Conservation (phyloP, 2,797 vertebrate species). For the Phrynocephalus vlangalii region DNA sequence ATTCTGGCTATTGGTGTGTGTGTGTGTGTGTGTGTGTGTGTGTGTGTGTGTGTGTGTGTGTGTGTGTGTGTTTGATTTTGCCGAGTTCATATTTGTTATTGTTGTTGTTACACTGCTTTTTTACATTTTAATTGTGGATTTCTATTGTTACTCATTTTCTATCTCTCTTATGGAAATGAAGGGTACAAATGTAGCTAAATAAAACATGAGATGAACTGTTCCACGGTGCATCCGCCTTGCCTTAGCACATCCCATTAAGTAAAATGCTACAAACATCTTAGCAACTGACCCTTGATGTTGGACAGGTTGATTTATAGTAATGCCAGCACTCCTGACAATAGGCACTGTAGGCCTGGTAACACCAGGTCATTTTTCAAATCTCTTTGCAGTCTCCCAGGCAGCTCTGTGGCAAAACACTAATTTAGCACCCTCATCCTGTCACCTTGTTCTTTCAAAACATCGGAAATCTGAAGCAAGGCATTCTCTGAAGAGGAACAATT, state of each 20-base stretch:
- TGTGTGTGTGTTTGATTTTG: neutral
- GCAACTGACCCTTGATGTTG: slow-evolving; percentile 66
- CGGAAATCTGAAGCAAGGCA: slow-evolving; percentile 32
- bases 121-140: neutral
- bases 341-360: slow-evolving; percentile 50
- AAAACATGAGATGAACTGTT: neutral
- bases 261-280: slow-evolving; percentile 56
- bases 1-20: neutral
- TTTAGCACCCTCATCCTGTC: slow-evolving; percentile 25
- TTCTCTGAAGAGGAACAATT: slow-evolving; percentile 49
- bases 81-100: neutral
- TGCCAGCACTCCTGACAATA: slow-evolving; percentile 62
- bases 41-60: no score
- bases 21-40: neutral
- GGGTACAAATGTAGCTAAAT: neutral
- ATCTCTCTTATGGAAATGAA: neutral
- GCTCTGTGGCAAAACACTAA: slow-evolving; percentile 65
- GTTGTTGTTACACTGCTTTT: neutral
- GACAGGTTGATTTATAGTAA: slow-evolving; percentile 77
- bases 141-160: neutral
- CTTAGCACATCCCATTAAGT: slow-evolving; percentile 61
- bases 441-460: slow-evolving; percentile 43
- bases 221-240: slow-evolving; percentile 21
- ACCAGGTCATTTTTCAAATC: slow-evolving; percentile 76
- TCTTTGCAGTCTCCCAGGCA: slow-evolving; percentile 59